Evolutionary conservation across 2,888 invertebrate species (phyloP).

Genomic region (Opisthograptis luteolata): DNA sequence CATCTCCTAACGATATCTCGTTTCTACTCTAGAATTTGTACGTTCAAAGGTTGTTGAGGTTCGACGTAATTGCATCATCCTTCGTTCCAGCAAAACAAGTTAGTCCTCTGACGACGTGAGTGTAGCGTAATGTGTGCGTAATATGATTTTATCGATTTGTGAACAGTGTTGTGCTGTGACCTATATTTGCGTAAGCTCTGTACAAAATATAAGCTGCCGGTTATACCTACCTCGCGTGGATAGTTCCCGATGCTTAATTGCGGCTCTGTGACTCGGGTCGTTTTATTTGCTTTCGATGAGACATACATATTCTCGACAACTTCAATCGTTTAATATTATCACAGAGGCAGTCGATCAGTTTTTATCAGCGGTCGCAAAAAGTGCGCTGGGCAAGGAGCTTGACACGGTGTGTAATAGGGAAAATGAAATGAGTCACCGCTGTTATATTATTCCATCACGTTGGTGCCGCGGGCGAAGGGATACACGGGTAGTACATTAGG

Average conservation of each 20-base stretch:
- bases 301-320: too few relatives aligned
- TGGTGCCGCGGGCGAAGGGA: constrained; percentile 12
- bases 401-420: constrained; percentile 36
- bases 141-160: too few relatives aligned
- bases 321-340: constrained; percentile 19
- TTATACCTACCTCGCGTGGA: too few relatives aligned
- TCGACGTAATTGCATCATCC: constrained; percentile 16
- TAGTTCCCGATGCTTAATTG: too few relatives aligned
- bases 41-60: too few relatives aligned
- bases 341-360: constrained; percentile 19
- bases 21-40: not conserved
- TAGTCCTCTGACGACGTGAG: not conserved
- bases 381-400: constrained; percentile 15
- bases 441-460: constrained; percentile 14
- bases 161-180: not conserved
- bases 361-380: constrained; percentile 29
- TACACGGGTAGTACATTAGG: constrained; percentile 20
- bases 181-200: not conserved
- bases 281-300: not conserved
- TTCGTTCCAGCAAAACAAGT: not conserved
- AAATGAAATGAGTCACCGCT: constrained; percentile 37
- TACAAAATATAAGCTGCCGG: not conserved
- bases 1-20: too few relatives aligned
- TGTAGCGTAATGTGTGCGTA: not conserved
- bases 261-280: not conserved